Evolutionary conservation across 2,113 vertebrate genomes (phyloP).

Genomic region (Cavia porcellus): DNA sequence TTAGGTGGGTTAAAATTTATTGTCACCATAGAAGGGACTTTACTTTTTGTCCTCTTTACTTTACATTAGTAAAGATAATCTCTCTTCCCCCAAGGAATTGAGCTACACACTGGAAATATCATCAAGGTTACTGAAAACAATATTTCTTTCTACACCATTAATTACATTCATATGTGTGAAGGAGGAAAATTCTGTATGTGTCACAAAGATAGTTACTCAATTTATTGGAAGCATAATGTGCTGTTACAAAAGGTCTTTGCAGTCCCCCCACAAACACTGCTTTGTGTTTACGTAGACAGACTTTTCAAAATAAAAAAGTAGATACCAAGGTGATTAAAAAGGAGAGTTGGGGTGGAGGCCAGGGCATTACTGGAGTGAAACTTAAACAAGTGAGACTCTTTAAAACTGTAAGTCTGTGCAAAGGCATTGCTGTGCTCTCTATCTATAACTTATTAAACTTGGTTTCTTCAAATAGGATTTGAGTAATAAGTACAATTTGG

Average conservation of each 20-base stretch:
- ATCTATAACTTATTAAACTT: slow-evolving; percentile 61
- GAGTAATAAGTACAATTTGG: slow-evolving; percentile 55
- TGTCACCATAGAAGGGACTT: slow-evolving; percentile 12
- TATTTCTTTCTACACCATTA: slow-evolving; percentile 17
- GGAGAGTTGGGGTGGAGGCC: neutral
- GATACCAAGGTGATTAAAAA: slow-evolving; percentile 16
- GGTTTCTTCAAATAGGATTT: slow-evolving; percentile 71
- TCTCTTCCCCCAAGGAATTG: neutral
- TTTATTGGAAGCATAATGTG: neutral
- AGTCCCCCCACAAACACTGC: neutral
- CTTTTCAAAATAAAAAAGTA: slow-evolving; percentile 12
- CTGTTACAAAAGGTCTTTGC: neutral
- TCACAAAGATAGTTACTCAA: neutral
- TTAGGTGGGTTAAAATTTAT: slow-evolving; percentile 19
- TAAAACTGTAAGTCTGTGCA: neutral
- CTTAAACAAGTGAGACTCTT: neutral
- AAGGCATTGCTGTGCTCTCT: neutral
- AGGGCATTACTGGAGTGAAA: neutral
- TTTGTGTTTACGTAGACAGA: neutral
- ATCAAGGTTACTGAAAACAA: slow-evolving; percentile 50
- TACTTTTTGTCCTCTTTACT: neutral
- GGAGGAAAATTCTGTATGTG: neutral
- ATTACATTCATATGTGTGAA: neutral
- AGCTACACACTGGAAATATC: neutral
- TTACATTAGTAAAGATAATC: neutral